Percentiles rank a stretch among this genome's conserved stretches.
These are phyloP conservation scores for Novumbra hubbsi DNA, from an alignment of 2,797 vertebrate species.

Conservation along the genomic window DNA sequence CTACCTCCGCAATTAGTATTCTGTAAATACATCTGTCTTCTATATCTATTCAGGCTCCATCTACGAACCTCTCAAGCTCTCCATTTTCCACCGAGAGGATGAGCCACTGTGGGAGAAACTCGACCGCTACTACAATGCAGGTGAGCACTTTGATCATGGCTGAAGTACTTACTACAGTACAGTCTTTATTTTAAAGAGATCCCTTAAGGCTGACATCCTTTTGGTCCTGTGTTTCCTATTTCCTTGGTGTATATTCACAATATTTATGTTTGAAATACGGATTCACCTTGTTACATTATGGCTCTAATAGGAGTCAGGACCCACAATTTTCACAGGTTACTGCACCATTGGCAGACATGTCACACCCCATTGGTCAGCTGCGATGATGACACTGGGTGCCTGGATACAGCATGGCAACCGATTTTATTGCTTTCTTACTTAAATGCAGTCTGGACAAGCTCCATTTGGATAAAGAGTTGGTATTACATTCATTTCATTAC, in stretches of 20 bases:
- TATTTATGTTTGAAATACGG: neutral
- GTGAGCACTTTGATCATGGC: slow-evolving; percentile 68
- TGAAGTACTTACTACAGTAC: neutral
- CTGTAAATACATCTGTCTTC: neutral
- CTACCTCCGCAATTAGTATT: neutral
- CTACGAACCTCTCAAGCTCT: slow-evolving; percentile 94
- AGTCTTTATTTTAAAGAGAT: neutral
- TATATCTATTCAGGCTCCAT: slow-evolving; percentile 82
- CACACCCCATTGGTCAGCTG: slow-evolving; percentile 36
- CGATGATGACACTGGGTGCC: slow-evolving; percentile 32
- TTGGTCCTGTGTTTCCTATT: neutral
- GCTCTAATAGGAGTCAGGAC: slow-evolving; percentile 5
- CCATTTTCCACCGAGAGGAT: slow-evolving; percentile 79
- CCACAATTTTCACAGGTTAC: slow-evolving; percentile 41
- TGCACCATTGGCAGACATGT: slow-evolving; percentile 40
- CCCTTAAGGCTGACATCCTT: neutral
- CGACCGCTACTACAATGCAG: slow-evolving; percentile 88
- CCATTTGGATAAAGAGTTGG: neutral
- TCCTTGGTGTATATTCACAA: neutral
- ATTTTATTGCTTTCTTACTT: slow-evolving; percentile 1
- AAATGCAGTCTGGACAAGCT: neutral
- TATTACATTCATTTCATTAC: neutral
- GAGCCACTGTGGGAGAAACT: slow-evolving; percentile 92
- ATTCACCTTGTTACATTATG: neutral
- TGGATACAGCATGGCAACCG: neutral